Base-by-base conservation (phyloP, 1,140 invertebrate genomes). In the Bombus polaris region DNA sequence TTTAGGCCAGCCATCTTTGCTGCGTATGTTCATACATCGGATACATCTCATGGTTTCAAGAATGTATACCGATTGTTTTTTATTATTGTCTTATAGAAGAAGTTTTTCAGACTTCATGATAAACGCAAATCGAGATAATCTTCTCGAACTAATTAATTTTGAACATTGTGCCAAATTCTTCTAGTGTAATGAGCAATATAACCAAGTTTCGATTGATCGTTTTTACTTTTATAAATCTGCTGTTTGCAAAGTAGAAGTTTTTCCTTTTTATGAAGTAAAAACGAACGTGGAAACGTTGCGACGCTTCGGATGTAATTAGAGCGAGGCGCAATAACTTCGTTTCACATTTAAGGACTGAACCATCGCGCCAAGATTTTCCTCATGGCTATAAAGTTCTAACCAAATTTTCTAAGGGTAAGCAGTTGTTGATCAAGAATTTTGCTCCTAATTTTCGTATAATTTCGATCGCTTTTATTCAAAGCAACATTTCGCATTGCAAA, bases 41-140 rank as follows among this genome's bases (percentile, higher is more conserved):
- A 78, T 76, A 81, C 79, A 70, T 88, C 59, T 57, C 65, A 32
- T 68, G 42, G 42, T 65, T 78, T 78, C 53, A 62, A 44, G 47
- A 72, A 72, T 57, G 44, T 86, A 81, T 82, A 42, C 70, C 80
- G 73, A 89, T 80, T 77, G 78, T 65, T 74, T 88, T 71, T 90
- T 71, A 85, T 91, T 91, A 91, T 91, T 91, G 90, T 91, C 90
- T 83, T 88, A 83, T 76, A 78, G 81, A 90, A 90, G 86, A 86
- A 71, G 80, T 74, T 70, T 87, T 77, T 89, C 88, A 90, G 86
- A 90, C 89, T 90, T 90, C 68, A 35, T 76, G 71, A 71, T 83
- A 78, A 87, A 90, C 47, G 42, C 32, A 77, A 42, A 62, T 22
- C 35, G 37, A 53, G 47, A 59, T 73, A 53, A 39, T 10, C 4